Evolutionary conservation across 1,140 invertebrate genomes (phyloP).

Genomic region (Ctenoplectra terminalis): DNA sequence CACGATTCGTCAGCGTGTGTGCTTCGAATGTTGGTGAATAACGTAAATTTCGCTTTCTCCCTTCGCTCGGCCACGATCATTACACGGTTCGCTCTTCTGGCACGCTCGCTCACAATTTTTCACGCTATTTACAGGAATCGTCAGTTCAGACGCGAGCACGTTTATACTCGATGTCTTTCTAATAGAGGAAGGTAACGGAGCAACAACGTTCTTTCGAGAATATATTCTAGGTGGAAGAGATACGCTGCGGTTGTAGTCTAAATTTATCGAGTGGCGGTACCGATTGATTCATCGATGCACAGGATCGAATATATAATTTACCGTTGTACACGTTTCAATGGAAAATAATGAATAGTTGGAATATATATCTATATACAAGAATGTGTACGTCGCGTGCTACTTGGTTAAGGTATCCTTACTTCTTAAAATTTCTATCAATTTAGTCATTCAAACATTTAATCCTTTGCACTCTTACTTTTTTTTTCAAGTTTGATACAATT

Average conservation of each 20-base stretch:
- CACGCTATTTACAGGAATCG: neutral
- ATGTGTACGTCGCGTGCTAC: too few relatives aligned
- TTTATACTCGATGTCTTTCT: neutral
- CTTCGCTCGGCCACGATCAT: neutral
- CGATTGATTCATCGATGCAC: too few relatives aligned
- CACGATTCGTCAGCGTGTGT: neutral
- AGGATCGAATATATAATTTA: too few relatives aligned
- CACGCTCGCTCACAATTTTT: neutral
- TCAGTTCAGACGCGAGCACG: neutral
- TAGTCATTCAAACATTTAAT: too few relatives aligned
- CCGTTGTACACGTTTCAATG: too few relatives aligned
- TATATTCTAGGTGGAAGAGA: neutral
- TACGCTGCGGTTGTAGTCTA: neutral
- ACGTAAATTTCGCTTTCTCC: neutral
- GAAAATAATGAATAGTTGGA: too few relatives aligned
- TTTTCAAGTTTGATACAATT: too few relatives aligned
- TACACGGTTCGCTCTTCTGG: neutral
- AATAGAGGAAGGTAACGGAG: neutral
- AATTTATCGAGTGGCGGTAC: too few relatives aligned
- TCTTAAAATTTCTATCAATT: too few relatives aligned
- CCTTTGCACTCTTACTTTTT: too few relatives aligned
- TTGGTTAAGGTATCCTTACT: too few relatives aligned
- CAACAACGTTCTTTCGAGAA: neutral
- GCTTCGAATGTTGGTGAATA: neutral
- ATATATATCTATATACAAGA: too few relatives aligned